phyloP scores from a whole-genome alignment of 37 sponge, comb jelly and placozoan species.

The Spongilla lacustris region DNA sequence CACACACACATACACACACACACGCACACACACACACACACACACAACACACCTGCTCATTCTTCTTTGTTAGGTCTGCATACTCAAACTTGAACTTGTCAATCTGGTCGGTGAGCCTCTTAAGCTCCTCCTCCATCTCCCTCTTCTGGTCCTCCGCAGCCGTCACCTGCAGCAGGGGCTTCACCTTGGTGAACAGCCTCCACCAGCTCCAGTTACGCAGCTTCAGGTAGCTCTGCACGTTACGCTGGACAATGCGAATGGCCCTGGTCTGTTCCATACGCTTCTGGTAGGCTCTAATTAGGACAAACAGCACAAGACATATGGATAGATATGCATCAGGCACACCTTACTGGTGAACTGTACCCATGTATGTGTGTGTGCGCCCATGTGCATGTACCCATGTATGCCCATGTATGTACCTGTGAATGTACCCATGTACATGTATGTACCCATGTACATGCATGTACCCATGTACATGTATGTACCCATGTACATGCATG shows the following conservation, averaged over 20 bases:
- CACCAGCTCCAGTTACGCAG: constrained; percentile 99
- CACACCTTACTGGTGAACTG: background rate
- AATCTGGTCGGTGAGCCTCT: constrained; percentile 68
- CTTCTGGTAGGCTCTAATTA: constrained; percentile 77
- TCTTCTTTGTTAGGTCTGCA: constrained; percentile 64
- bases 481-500: too few species aligned
- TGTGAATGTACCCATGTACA: too few species aligned
- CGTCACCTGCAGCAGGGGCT: constrained; percentile 96
- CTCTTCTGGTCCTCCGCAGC: constrained; percentile 93
- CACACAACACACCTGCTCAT: constrained; percentile 53
- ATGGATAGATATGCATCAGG: background rate
- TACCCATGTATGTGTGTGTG: too few species aligned
- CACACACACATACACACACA: background rate
- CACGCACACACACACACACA: background rate
- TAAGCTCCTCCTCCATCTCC: constrained; percentile 89
- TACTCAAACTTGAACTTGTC: constrained; percentile 82
- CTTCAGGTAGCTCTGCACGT: constrained; percentile 94
- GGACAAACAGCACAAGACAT: background rate
- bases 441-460: background rate
- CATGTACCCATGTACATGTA: background rate
- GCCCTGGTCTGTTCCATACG: constrained; percentile 92
- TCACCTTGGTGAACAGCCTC: constrained; percentile 99
- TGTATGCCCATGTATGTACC: background rate
- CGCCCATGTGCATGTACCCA: too few species aligned
- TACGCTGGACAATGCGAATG: constrained; percentile 94